phyloP scores from a whole-genome alignment of 35 echinoderm and acorn worm genomes.

The Diadema setosum region DNA sequence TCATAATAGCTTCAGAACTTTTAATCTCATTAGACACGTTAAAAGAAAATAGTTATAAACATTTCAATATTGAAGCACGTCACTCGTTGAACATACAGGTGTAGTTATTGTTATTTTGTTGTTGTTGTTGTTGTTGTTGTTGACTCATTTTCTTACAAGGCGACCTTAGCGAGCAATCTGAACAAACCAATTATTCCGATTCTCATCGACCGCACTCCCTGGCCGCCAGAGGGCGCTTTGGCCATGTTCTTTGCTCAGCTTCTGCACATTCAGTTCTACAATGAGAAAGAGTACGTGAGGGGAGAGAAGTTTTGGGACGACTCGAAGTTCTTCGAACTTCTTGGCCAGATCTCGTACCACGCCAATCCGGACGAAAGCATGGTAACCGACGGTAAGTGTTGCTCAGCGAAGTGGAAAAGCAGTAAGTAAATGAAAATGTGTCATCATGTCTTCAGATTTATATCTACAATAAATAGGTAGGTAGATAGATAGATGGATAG shows the following conservation, averaged over 20 bases:
- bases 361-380: conserved; percentile 66
- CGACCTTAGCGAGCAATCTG: conserved; percentile 78
- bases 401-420: too few relatives aligned
- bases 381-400: conserved; percentile 82
- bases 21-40: too few relatives aligned
- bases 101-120: too few relatives aligned
- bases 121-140: too few relatives aligned
- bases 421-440: too few relatives aligned
- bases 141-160: conserved; percentile 55
- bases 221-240: conserved; percentile 93
- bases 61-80: neutral
- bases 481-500: too few relatives aligned
- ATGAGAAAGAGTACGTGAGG: conserved; percentile 70
- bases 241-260: conserved; percentile 94
- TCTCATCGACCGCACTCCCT: conserved; percentile 68
- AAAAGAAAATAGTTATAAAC: neutral
- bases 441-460: too few relatives aligned
- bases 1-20: too few relatives aligned
- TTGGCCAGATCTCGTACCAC: conserved; percentile 73
- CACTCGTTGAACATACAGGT: neutral
- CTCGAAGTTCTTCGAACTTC: conserved; percentile 66
- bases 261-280: conserved; percentile 84
- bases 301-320: conserved; percentile 97
- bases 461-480: too few relatives aligned
- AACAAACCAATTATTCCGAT: conserved; percentile 98